Conservation (phyloP, 2,888 invertebrate genomes). For the Volucella inanis region DNA sequence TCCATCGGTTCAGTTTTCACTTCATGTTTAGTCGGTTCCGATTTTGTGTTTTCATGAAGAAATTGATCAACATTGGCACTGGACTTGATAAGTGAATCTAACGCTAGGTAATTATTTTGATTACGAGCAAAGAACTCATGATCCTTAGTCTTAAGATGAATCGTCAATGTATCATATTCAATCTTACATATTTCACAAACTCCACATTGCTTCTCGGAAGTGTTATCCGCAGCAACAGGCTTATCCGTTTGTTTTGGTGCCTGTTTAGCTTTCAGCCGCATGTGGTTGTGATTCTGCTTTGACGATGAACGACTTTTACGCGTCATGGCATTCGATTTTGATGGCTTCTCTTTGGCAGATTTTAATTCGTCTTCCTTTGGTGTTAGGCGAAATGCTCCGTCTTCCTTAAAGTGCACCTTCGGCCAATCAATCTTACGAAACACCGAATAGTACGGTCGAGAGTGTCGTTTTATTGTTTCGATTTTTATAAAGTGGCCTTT, state of each 20-base stretch:
- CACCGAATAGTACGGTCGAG: slow-evolving; percentile 82
- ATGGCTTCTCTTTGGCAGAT: slow-evolving; percentile 72
- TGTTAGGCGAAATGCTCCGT: slow-evolving; percentile 80
- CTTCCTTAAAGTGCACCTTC: slow-evolving; percentile 81
- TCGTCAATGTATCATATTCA: slow-evolving; percentile 88
- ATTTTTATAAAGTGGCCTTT: slow-evolving; percentile 89
- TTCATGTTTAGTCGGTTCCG: slow-evolving; percentile 77
- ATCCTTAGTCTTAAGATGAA: slow-evolving; percentile 89
- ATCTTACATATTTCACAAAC: slow-evolving; percentile 92
- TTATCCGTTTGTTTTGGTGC: slow-evolving; percentile 62
- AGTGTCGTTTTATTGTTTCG: slow-evolving; percentile 83
- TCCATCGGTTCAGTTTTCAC: slow-evolving; percentile 83
- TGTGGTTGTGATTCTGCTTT: slow-evolving; percentile 69
- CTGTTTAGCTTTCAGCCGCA: slow-evolving; percentile 71
- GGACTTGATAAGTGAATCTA: slow-evolving; percentile 88
- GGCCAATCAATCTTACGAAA: slow-evolving; percentile 82
- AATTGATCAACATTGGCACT: slow-evolving; percentile 88
- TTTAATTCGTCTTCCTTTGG: slow-evolving; percentile 75
- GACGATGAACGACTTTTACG: slow-evolving; percentile 81
- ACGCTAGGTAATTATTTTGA: slow-evolving; percentile 88
- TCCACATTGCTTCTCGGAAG: slow-evolving; percentile 84
- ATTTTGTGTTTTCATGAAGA: slow-evolving; percentile 84
- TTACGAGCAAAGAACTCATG: slow-evolving; percentile 90
- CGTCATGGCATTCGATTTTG: slow-evolving; percentile 79
- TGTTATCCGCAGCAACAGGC: slow-evolving; percentile 58